Evolutionary conservation across 2,888 invertebrate genomes (phyloP).

Genomic region (Pandemis heparana): DNA sequence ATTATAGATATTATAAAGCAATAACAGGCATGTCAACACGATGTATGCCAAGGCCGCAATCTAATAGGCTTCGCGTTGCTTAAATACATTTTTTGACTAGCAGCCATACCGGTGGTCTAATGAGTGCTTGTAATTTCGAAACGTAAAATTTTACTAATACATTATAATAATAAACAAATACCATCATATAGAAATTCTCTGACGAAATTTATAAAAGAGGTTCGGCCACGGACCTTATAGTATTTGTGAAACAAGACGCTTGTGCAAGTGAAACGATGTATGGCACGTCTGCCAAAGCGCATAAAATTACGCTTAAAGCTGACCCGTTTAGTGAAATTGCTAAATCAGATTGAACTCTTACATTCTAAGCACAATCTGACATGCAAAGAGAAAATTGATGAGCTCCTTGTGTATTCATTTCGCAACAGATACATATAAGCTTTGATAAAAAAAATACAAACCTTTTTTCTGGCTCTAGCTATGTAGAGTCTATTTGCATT

Average conservation of each 20-base stretch:
- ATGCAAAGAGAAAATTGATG: conserved; percentile 1
- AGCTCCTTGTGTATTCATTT: neutral
- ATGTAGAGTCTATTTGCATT: too few relatives aligned
- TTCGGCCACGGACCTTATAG: conserved; percentile 25
- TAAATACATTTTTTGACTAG: conserved; percentile 43
- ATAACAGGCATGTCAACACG: conserved; percentile 45
- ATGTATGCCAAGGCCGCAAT: conserved; percentile 56
- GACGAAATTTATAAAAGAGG: conserved; percentile 28
- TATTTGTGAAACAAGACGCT: conserved; percentile 33
- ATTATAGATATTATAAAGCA: conserved; percentile 49
- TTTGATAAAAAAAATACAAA: too few relatives aligned
- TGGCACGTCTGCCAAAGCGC: conserved; percentile 16
- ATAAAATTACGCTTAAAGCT: conserved; percentile 27
- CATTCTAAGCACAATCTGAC: conserved; percentile 10
- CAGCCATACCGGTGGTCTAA: conserved; percentile 28
- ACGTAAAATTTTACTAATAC: conserved; percentile 33
- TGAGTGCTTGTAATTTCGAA: conserved; percentile 32
- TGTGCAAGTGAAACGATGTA: conserved; percentile 27
- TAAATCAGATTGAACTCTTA: conserved; percentile 19
- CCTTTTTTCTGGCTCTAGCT: too few relatives aligned
- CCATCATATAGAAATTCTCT: conserved; percentile 8
- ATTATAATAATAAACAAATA: conserved; percentile 38
- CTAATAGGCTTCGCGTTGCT: conserved; percentile 45
- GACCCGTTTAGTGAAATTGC: conserved; percentile 29
- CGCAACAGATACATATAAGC: neutral